Conservation (phyloP, 2,797 vertebrate genomes). For the Bovichtus diacanthus region DNA sequence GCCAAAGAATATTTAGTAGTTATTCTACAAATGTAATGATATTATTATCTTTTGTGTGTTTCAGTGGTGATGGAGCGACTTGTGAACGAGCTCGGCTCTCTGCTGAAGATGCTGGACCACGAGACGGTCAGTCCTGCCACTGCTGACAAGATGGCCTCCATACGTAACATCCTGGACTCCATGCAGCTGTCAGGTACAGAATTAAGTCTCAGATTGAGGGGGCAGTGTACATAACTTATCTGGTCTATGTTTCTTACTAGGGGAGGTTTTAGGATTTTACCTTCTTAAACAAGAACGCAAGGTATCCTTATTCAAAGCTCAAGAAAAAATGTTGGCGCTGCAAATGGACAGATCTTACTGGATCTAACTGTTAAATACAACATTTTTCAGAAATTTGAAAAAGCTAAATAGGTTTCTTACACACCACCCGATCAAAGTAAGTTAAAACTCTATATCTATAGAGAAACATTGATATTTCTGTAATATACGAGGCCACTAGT, state of each 20-base stretch:
- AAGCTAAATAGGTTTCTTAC: too few species aligned
- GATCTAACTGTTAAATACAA: too few species aligned
- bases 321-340: too few species aligned
- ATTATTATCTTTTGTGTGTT: conserved; percentile 23
- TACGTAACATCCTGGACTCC: conserved; percentile 92
- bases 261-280: too few species aligned
- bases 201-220: background rate
- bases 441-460: too few species aligned
- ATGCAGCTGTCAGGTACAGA: conserved; percentile 88
- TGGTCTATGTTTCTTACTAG: background rate
- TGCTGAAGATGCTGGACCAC: conserved; percentile 95
- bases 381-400: too few species aligned
- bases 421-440: too few species aligned
- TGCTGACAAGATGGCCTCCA: conserved; percentile 91
- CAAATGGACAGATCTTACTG: too few species aligned
- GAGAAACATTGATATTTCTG: too few species aligned
- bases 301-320: too few species aligned
- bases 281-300: too few species aligned
- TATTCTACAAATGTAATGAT: background rate
- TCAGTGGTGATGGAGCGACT: conserved; percentile 92
- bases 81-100: conserved; percentile 89
- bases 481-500: too few species aligned
- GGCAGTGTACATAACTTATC: background rate
- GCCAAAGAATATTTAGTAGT: background rate
- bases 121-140: conserved; percentile 94